A percentile compares a stretch with the other conserved stretches of the same genome.
Conservation (phyloP, 2,113 vertebrate genomes). For the Tetrao urogallus region DNA sequence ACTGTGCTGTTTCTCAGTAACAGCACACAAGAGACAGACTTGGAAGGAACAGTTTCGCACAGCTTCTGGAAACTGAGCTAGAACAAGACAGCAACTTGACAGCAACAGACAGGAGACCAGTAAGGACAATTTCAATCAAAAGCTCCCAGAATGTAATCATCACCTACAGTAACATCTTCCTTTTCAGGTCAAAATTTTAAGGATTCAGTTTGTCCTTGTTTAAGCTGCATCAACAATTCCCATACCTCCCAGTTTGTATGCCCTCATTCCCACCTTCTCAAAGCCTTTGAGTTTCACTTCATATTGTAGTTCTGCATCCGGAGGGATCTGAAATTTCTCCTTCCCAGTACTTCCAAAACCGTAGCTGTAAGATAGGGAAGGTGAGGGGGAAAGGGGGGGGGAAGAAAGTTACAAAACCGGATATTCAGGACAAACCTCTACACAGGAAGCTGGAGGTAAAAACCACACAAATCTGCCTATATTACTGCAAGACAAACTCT, state of each 20-base stretch:
- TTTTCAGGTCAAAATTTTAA: background rate
- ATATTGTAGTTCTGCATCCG: slow-evolving; percentile 87
- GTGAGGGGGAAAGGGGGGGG: no score
- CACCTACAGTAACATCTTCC: background rate
- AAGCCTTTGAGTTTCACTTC: slow-evolving; percentile 90
- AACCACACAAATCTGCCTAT: background rate
- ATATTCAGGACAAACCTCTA: background rate
- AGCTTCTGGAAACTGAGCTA: background rate
- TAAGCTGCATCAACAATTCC: background rate
- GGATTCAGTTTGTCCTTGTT: background rate
- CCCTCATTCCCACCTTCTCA: slow-evolving; percentile 87
- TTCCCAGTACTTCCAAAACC: slow-evolving; percentile 89
- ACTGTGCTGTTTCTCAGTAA: background rate
- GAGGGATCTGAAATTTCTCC: slow-evolving; percentile 87
- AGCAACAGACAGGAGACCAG: background rate
- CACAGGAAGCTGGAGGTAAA: background rate
- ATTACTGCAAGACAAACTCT: background rate
- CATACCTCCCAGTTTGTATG: background rate
- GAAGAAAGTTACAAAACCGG: background rate
- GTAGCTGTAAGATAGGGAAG: slow-evolving; percentile 77
- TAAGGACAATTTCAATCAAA: background rate
- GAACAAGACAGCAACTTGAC: rapidly evolving
- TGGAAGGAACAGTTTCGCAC: background rate
- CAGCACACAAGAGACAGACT: background rate
- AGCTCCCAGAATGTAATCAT: background rate